phyloP scores from a whole-genome alignment of 2,888 invertebrate genomes.

The Tinea pellionella region DNA sequence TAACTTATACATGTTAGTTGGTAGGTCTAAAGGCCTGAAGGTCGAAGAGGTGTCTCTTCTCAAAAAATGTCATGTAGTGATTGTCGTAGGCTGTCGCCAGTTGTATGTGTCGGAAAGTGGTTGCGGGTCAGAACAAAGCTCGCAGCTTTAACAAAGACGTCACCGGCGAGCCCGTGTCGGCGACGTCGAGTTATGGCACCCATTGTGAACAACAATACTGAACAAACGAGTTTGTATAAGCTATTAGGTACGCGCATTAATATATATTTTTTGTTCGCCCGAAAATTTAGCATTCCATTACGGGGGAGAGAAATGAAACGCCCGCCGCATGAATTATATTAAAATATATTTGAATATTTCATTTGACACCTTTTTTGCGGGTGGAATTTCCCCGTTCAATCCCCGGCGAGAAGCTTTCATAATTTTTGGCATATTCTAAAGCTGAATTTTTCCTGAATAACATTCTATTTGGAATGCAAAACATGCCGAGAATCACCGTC shows the following conservation, averaged over 20 bases:
- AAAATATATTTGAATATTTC: constrained; percentile 71
- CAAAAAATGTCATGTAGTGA: background rate
- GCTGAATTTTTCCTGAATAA: constrained; percentile 62
- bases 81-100: constrained; percentile 22
- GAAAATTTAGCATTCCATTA: constrained; percentile 71
- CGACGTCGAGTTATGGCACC: constrained; percentile 69
- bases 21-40: too few species aligned
- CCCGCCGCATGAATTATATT: constrained; percentile 71
- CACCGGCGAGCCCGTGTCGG: constrained; percentile 57
- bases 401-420: constrained; percentile 50
- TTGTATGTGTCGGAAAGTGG: constrained; percentile 20
- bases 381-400: constrained; percentile 62
- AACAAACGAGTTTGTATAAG: constrained; percentile 71
- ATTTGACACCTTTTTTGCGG: constrained; percentile 69
- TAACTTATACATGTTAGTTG: too few species aligned
- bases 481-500: constrained; percentile 64
- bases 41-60: too few species aligned
- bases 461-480: constrained; percentile 64
- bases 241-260: constrained; percentile 71
- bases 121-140: constrained; percentile 57
- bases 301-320: constrained; percentile 70
- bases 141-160: constrained; percentile 66
- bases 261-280: constrained; percentile 70
- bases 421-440: constrained; percentile 65
- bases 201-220: constrained; percentile 70